phyloP scores from a whole-genome alignment of 2,888 invertebrate genomes.

The Bellardia bayeri region DNA sequence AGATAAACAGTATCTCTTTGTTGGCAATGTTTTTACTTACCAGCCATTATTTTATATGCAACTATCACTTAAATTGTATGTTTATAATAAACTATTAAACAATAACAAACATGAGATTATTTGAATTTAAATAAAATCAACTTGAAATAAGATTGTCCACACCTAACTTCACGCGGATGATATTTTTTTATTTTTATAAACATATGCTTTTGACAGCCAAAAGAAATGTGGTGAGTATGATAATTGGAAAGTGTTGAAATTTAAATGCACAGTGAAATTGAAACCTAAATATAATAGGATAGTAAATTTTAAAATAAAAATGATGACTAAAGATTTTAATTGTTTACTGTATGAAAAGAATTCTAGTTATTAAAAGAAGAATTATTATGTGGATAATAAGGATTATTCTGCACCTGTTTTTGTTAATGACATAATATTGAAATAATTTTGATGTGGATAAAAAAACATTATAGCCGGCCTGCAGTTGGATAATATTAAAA shows the following conservation, averaged over 20 bases:
- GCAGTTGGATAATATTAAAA: no score
- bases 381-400: no score
- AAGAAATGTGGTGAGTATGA: conserved; percentile 12
- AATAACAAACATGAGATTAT: conserved; percentile 2
- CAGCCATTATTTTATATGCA: conserved; percentile 51
- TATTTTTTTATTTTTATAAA: conserved; percentile 9
- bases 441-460: no score
- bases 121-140: conserved; percentile 60
- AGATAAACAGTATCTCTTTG: neutral
- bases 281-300: no score
- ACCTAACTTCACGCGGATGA: conserved; percentile 71
- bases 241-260: neutral
- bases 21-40: conserved; percentile 13
- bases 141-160: conserved; percentile 53
- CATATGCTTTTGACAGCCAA: conserved; percentile 58
- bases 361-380: no score
- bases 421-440: no score
- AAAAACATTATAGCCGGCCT: no score
- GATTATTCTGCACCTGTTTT: no score
- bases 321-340: no score
- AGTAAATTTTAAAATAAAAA: no score
- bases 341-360: no score
- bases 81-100: conserved; percentile 29
- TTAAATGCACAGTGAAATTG: neutral
- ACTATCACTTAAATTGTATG: neutral